Conservation (phyloP, 1,140 invertebrate species). For the Monomorium pharaonis region DNA sequence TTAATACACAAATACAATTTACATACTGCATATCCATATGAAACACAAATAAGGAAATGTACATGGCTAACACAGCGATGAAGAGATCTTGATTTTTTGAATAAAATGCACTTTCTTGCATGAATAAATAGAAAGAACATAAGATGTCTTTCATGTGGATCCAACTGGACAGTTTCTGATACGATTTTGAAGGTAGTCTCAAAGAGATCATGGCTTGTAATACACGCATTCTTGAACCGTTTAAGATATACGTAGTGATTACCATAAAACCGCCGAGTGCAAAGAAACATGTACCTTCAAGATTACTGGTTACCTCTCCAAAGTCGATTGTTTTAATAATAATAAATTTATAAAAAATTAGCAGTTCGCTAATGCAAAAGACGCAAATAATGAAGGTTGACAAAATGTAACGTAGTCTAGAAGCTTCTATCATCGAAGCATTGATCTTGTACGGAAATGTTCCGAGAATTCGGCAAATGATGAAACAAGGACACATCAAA, state of each 20-base stretch:
- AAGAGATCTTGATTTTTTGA: not conserved
- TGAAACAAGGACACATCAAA: slow-evolving; percentile 64
- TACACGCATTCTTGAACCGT: slow-evolving; percentile 54
- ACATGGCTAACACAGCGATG: slow-evolving; percentile 46
- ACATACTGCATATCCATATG: slow-evolving; percentile 77
- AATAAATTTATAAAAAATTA: slow-evolving; percentile 67
- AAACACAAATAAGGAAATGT: slow-evolving; percentile 67
- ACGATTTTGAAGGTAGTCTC: slow-evolving; percentile 65
- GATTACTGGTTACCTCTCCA: slow-evolving; percentile 41
- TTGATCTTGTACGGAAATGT: slow-evolving; percentile 65
- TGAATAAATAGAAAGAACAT: slow-evolving; percentile 65
- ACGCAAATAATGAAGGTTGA: slow-evolving; percentile 40
- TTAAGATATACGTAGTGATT: slow-evolving; percentile 53
- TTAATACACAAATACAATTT: slow-evolving; percentile 75
- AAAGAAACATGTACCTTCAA: slow-evolving; percentile 71
- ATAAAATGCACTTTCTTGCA: slow-evolving; percentile 60
- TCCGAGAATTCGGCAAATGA: slow-evolving; percentile 63
- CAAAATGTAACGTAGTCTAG: slow-evolving; percentile 21
- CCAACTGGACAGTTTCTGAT: slow-evolving; percentile 63
- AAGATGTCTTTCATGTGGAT: slow-evolving; percentile 77
- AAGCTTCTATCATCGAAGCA: slow-evolving; percentile 17
- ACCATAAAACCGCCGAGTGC: slow-evolving; percentile 45
- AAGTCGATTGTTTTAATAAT: slow-evolving; percentile 36
- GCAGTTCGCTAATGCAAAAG: not conserved
- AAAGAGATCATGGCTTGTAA: slow-evolving; percentile 68